Base-by-base conservation (phyloP, 2,888 invertebrate genomes). In the Lasius platythorax region DNA sequence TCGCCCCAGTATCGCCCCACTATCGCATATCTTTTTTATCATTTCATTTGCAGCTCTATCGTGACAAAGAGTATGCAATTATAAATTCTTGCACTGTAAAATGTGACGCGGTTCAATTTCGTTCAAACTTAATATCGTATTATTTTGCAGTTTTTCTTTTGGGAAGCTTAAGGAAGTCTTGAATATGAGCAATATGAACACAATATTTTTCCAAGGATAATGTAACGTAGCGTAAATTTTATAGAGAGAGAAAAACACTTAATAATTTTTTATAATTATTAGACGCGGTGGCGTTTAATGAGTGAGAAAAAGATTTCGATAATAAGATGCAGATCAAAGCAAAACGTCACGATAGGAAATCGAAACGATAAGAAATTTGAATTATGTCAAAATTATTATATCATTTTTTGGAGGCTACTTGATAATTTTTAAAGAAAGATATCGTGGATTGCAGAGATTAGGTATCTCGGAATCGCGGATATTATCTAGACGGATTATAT, bases 1-100 rank as follows among this genome's bases (percentile, higher is more conserved):
- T 89, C 84, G 76, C 74, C 81, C 23, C 37, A 23, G 23, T 33
- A 46, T 89, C 84, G 76, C 74, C 81, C n/a, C 37, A 23, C 30
- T 33, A 46, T 61, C 50, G 61, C 23, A 12, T 78, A 78, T 63
- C 61, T 81, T 61, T 50, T 63, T 73, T 63, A 50, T 81, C 61
- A 50, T 63, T 46, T 81, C 61, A 73, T 63, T 79, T 46, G 40
- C 40, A 28, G 23, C 23, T 18, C 23, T 72, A 70, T 33, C 72
- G 18, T 61, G 23, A 12, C n/a, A 43, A 40, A 37, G 50, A 53
- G n/a, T 9, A 37, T 33, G 50, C 73, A 73, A 81, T 73, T 81
- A 23, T 23, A 72, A 72, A 72, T 61, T 61, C 28, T 37, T 18
- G 3, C 11, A 8, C 23, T n/a, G 4, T 61, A 43, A 61, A 72